Base-by-base conservation (phyloP, 2,113 vertebrate species). In the Chinchilla lanigera region DNA sequence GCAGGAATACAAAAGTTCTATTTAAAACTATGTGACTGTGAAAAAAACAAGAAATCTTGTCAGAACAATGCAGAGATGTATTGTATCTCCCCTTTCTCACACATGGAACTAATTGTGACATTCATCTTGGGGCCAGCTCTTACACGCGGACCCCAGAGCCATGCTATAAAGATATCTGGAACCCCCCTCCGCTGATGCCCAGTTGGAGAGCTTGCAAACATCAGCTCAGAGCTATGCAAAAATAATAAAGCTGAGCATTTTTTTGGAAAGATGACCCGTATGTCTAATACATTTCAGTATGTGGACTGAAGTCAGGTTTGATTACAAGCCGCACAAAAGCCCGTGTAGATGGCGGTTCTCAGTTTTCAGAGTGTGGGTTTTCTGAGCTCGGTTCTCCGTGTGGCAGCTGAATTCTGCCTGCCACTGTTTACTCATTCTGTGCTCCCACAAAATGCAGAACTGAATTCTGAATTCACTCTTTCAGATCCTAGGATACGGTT, bases 51-150 rank as follows among this genome's bases (percentile, higher is more conserved):
- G 89, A 91, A 87, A 67, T 92, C 93, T 83, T 94, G 73, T 33
- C 41, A 83, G 93, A 95, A 96, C 92, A 83, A 69, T 80, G 87
- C 19, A 38, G 81, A 90, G 73, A 94, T 80, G 61, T 38, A 63
- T n/a, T 73, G 24, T 26, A 81, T 7, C 80, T 95, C 90, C 87
- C 71, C 77, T 82, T 96, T 82, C 87, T 94, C 97, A 96, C 97
- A 98, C 95, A 93, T 98, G 97, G 96, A 97, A 96, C 41, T 97
- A 47, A 97, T 97, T 91, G 84, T 65, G 90, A 52, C 81, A 41
- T 47, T 58, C 63, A 50, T 90, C 77, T 81, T 4, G 35, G 84
- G 63, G 81, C 93, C n/a, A 0, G 38, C n/a, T 89, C 47, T 93
- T 61, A 50, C 81, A 6, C 10, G 7, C 26, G 3, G 94, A 88